Conservation (phyloP, 2,797 vertebrate genomes). For the Perdix hodgsoniae region DNA sequence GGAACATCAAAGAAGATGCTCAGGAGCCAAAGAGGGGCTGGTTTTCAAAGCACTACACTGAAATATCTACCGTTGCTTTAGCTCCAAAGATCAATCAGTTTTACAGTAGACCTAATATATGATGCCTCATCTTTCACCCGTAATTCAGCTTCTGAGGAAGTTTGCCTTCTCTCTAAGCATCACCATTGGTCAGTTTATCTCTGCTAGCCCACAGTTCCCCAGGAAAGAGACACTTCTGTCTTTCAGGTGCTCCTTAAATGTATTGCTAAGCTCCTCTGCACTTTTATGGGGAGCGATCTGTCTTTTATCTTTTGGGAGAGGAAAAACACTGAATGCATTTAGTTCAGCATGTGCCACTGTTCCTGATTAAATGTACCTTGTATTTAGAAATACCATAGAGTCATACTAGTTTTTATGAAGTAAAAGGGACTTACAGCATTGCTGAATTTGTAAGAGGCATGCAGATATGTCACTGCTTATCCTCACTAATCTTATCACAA, state of each 20-base stretch:
- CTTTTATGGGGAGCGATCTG: neutral
- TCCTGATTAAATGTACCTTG: neutral
- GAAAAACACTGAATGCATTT: neutral
- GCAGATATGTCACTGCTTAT: neutral
- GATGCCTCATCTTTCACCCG: neutral
- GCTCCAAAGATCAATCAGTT: neutral
- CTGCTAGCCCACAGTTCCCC: neutral
- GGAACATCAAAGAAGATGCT: neutral
- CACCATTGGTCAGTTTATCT: neutral
- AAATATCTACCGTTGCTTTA: neutral
- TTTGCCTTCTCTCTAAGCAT: neutral
- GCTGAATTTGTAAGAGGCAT: neutral
- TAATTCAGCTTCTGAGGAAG: neutral
- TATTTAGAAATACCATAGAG: slow-evolving; percentile 1
- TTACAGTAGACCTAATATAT: neutral
- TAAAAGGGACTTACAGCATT: neutral
- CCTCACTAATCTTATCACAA: neutral
- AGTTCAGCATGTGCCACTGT: neutral
- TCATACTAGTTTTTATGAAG: neutral
- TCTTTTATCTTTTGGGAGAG: neutral
- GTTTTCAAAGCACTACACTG: neutral
- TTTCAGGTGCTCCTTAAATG: neutral
- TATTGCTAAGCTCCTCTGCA: neutral
- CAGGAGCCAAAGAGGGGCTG: neutral
- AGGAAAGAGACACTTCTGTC: neutral